Percentiles rank a stretch among this genome's conserved stretches.
Conservation (phyloP, 35 echinoderm and acorn worm species). For the Lytechinus variegatus region DNA sequence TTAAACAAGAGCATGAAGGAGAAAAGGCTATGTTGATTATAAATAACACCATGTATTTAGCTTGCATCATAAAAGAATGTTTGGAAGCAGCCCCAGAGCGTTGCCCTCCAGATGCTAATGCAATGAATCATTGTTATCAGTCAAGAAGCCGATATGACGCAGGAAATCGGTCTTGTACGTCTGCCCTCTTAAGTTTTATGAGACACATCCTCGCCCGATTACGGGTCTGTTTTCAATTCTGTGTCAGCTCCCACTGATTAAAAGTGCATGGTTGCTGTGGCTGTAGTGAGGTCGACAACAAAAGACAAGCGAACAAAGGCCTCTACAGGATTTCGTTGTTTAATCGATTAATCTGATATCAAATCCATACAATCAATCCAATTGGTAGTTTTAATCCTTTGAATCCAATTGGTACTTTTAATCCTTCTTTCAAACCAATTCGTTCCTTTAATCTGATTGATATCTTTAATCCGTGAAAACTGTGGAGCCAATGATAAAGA, state of each 20-base stretch:
- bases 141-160: neutral
- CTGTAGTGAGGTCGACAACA: no score
- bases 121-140: neutral
- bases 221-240: neutral
- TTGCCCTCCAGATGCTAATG: neutral
- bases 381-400: no score
- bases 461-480: no score
- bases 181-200: neutral
- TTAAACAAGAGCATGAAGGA: no score
- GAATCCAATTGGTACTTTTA: no score
- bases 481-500: no score
- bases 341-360: no score
- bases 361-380: no score
- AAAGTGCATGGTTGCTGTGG: neutral
- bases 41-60: neutral
- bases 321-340: no score
- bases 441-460: no score
- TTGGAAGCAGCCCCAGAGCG: neutral
- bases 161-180: constrained; percentile 10
- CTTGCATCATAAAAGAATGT: neutral
- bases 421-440: no score
- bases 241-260: neutral
- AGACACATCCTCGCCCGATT: neutral
- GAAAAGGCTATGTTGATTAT: neutral
- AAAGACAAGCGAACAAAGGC: no score